Conservation (phyloP, 2,113 vertebrate genomes). For the Origma solitaria region DNA sequence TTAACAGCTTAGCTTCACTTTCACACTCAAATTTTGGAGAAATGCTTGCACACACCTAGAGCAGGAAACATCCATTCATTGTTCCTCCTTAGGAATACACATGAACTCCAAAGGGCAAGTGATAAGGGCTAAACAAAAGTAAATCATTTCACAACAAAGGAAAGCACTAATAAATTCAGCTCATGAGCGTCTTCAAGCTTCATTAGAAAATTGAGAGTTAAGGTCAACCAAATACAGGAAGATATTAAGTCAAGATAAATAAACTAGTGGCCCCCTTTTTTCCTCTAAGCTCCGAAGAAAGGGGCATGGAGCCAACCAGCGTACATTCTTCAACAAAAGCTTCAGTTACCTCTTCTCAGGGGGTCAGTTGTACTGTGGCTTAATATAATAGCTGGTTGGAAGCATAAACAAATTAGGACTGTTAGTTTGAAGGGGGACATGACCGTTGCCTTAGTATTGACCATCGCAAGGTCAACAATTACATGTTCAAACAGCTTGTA, state of each 20-base stretch:
- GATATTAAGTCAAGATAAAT: slow-evolving; percentile 37
- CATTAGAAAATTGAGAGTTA: slow-evolving; percentile 20
- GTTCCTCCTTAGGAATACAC: slow-evolving; percentile 13
- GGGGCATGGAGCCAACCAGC: background rate
- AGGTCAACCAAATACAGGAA: slow-evolving; percentile 45
- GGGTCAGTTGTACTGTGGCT: background rate
- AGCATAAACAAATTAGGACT: slow-evolving; percentile 51
- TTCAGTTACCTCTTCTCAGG: slow-evolving; percentile 28
- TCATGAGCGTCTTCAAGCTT: background rate
- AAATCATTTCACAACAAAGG: slow-evolving; percentile 7
- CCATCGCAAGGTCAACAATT: slow-evolving; percentile 11
- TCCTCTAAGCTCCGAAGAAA: background rate
- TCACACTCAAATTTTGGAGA: background rate
- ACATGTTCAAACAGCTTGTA: background rate
- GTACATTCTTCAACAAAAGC: slow-evolving; percentile 16
- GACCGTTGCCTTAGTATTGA: background rate
- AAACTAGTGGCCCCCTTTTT: background rate
- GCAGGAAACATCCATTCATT: slow-evolving; percentile 11
- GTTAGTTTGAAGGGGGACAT: slow-evolving; percentile 5
- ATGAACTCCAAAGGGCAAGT: slow-evolving; percentile 14
- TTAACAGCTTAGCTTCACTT: background rate
- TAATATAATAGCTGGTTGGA: slow-evolving; percentile 1
- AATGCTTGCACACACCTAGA: background rate
- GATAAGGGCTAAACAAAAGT: slow-evolving; percentile 34
- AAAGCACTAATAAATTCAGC: slow-evolving; percentile 17